Evolutionary conservation across 2,888 invertebrate species (phyloP), one percentile per base, ranked within the genome.

Genomic region (Julus scanicus): DNA sequence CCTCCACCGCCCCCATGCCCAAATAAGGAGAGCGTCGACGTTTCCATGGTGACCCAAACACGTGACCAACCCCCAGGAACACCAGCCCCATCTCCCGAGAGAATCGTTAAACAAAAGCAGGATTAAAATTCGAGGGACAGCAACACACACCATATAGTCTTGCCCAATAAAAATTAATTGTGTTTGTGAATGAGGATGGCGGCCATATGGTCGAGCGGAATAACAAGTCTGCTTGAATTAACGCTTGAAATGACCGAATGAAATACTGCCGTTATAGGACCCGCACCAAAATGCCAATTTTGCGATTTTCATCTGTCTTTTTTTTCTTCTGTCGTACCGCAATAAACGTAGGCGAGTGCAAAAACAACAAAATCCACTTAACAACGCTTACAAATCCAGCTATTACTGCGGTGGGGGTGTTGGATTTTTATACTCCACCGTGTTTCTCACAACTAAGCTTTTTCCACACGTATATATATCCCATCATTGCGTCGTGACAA

Each of bases 291-390:
- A 71, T 71, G 71, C 29, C 71, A 29, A 71, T 71, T 20, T 71
- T 11, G 71, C 71, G 11, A 71, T 71, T 71, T 44, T 44, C 44
- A 44, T 44, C 44, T 44, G 44, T 8, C 44, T 44, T 80, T 80
- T 80, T 80, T 37, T 29, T 39, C 63, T 63, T n/a, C 63, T 6
- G 15, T 11, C 53, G 37, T 80, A 44, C 8, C 80, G 29, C 80
- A 37, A 71, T 29, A 29, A 71, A 71, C n/a, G 29, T 11, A 71
- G 29, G 63, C 71, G 5, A 37, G 80, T 63, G 80, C 37, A 80
- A 80, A 80, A 80, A 80, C 80, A 80, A 80, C 80, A 80, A 80
- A 80, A 80, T 15, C 80, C 80, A 80, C 80, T 80, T 80, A 80
- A 80, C 80, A 80, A 80, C 80, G 80, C 80, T 29, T 80, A 80